A percentile compares a stretch with the other conserved stretches of the same genome.
These are phyloP conservation scores for Noctilio leporinus DNA, from an alignment of 2,113 vertebrate species.

Conservation along the genomic window DNA sequence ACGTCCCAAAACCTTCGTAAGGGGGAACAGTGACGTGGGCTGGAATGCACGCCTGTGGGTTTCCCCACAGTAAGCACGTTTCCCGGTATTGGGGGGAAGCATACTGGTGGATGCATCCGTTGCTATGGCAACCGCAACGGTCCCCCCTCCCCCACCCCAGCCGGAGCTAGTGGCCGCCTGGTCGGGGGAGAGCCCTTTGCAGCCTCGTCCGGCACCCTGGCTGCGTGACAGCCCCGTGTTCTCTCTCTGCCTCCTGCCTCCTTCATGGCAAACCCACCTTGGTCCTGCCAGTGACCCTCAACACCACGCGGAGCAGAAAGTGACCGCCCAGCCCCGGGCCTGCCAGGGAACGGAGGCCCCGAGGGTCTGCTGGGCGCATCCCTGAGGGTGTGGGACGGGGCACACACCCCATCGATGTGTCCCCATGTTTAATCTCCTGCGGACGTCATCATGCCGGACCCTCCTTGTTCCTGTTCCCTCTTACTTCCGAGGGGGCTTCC, in stretches of 20 bases:
- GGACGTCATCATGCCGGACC: no score
- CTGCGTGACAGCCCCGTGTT: not conserved
- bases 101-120: conserved; percentile 24
- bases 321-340: no score
- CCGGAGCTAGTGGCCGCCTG: not conserved
- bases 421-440: no score
- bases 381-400: not conserved
- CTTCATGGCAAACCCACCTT: conserved; percentile 9
- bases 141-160: no score
- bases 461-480: no score
- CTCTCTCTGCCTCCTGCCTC: not conserved
- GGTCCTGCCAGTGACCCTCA: not conserved
- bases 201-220: conserved; percentile 15
- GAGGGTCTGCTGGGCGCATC: not conserved
- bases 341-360: not conserved
- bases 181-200: not conserved
- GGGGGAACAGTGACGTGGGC: not conserved
- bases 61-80: not conserved
- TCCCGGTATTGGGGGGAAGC: conserved; percentile 12
- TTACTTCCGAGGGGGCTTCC: no score
- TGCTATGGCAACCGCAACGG: not conserved
- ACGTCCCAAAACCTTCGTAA: not conserved
- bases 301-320: not conserved
- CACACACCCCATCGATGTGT: no score
- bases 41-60: not conserved